A percentile compares a stretch with the other conserved stretches of the same genome.
phyloP scores from a whole-genome alignment of 2,888 invertebrate genomes.

The Mesoligia furuncula region DNA sequence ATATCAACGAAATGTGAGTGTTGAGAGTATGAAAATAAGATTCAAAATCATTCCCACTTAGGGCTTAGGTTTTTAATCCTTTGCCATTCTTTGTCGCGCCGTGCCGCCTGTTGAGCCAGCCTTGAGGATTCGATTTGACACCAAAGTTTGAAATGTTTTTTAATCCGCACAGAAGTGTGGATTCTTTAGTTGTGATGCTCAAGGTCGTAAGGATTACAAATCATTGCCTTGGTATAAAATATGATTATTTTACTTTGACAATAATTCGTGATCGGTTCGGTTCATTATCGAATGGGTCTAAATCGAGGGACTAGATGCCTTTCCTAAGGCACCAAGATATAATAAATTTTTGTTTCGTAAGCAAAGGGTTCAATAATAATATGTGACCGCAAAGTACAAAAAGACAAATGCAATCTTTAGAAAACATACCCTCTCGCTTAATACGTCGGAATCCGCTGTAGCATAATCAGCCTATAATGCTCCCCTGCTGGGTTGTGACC shows the following conservation, averaged over 20 bases:
- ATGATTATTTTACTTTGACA: conserved; percentile 1
- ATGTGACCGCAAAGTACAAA: background rate
- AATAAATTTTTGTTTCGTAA: background rate
- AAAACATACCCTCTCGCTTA: background rate
- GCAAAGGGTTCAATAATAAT: background rate
- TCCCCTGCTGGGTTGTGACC: background rate
- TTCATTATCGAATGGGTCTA: conserved; percentile 1
- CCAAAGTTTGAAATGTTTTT: background rate
- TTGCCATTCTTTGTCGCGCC: background rate
- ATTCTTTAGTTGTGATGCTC: background rate
- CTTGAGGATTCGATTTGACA: background rate
- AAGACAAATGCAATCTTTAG: conserved; percentile 14
- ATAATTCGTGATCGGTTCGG: conserved; percentile 2
- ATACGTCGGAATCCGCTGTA: background rate
- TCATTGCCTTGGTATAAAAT: background rate
- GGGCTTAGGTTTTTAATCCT: background rate
- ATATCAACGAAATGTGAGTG: background rate
- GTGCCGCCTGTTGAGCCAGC: background rate
- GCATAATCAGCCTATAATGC: background rate
- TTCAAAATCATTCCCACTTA: background rate
- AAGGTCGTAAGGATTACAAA: background rate
- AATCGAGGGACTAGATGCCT: background rate
- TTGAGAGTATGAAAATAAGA: background rate
- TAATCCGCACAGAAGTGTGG: background rate
- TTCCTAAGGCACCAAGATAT: background rate